A percentile compares a stretch with the other conserved stretches of the same genome.
Conservation (phyloP, 2,113 vertebrate species). For the Malurus elegans region DNA sequence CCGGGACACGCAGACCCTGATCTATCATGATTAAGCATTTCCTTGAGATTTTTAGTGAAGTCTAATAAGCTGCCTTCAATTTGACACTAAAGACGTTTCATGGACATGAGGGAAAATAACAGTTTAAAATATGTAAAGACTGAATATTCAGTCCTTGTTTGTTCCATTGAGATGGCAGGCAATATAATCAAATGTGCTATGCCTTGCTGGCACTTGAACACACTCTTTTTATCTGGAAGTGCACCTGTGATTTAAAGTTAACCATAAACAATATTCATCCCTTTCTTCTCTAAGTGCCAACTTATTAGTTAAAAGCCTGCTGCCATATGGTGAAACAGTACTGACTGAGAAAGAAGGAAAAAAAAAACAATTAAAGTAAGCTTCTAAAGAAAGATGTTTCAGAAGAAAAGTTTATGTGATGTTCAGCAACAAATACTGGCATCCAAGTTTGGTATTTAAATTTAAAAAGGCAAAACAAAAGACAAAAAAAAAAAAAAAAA, state of each 20-base stretch:
- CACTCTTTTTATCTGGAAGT: background rate
- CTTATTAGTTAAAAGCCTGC: slow-evolving; percentile 45
- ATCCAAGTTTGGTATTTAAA: background rate
- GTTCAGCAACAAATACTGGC: background rate
- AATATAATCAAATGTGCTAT: background rate
- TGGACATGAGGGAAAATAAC: background rate
- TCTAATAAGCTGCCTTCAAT: background rate
- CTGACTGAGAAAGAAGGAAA: background rate
- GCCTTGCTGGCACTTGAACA: background rate
- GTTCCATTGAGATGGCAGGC: background rate
- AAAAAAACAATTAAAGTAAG: background rate
- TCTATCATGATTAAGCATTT: background rate
- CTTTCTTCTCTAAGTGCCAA: slow-evolving; percentile 42
- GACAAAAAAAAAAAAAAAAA: background rate
- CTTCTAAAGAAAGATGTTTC: background rate
- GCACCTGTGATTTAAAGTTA: slow-evolving; percentile 36
- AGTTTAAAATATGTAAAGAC: slow-evolving; percentile 21
- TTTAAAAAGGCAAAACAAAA: background rate
- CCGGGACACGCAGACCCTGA: background rate
- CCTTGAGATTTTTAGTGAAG: background rate
- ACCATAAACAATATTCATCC: slow-evolving; percentile 7
- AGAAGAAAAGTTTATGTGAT: background rate
- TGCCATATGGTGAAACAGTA: background rate
- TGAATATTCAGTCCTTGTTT: slow-evolving; percentile 11
- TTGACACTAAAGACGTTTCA: background rate